A percentile compares a stretch with the other conserved stretches of the same genome.
These are phyloP conservation scores for Sphecodes monilicornis DNA, from an alignment of 2,888 invertebrate genomes.

Conservation along the genomic window DNA sequence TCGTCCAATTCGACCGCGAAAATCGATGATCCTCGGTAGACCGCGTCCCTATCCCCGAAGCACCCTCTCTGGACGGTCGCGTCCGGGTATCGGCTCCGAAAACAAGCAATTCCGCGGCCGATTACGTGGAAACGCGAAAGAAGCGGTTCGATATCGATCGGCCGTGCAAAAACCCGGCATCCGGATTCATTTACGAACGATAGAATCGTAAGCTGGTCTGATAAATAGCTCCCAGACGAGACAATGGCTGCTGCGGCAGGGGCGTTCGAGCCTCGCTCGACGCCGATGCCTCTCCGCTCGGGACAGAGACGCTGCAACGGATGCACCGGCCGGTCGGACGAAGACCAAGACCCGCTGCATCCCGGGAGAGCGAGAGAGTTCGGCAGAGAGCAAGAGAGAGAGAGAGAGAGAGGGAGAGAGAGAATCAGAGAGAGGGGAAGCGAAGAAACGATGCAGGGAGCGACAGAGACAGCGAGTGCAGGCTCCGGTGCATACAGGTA, in stretches of 20 bases:
- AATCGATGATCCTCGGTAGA: not conserved
- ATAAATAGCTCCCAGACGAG: constrained; percentile 50
- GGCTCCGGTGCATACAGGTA: constrained; percentile 9
- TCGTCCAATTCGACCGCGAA: not conserved
- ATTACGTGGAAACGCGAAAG: constrained; percentile 4
- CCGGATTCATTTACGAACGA: constrained; percentile 41
- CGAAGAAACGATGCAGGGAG: constrained; percentile 2
- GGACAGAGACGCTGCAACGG: constrained; percentile 46
- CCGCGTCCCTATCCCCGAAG: not conserved
- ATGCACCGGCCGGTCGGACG: constrained; percentile 32
- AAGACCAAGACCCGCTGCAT: constrained; percentile 6
- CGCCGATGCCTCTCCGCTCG: constrained; percentile 25
- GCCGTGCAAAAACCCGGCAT: not conserved
- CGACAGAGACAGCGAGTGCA: not conserved
- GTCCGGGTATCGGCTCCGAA: not conserved
- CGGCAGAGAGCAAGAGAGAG: not conserved
- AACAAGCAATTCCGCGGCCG: not conserved
- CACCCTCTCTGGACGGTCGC: not conserved
- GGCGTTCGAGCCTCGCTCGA: constrained; percentile 27
- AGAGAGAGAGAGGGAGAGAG: not conserved
- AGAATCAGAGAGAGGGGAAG: not conserved
- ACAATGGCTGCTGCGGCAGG: constrained; percentile 43
- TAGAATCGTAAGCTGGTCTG: constrained; percentile 49
- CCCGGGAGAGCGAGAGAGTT: not conserved
- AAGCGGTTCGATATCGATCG: not conserved